phyloP scores from a whole-genome alignment of 2,797 vertebrate species.

The Falco columbarius region DNA sequence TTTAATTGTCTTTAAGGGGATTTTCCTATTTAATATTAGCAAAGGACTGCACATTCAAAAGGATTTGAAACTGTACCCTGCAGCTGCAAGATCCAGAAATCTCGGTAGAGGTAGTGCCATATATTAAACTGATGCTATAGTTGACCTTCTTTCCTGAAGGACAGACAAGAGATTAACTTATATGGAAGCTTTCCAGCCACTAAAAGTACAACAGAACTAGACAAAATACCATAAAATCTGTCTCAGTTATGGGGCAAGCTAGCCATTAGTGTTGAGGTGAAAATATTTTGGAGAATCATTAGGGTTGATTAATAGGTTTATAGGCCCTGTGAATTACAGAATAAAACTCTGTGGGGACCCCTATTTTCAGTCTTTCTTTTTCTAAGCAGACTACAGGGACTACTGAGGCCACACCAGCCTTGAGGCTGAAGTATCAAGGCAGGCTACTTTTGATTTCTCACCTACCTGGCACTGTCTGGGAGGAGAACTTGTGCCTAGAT shows the following conservation, averaged over 20 bases:
- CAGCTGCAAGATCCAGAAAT: neutral
- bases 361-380: neutral
- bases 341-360: neutral
- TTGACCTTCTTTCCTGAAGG: constrained; percentile 42
- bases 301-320: neutral
- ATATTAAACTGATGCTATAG: constrained; percentile 3
- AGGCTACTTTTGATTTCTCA: neutral
- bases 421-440: neutral
- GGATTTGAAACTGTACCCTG: neutral
- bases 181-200: constrained; percentile 16
- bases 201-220: constrained; percentile 15
- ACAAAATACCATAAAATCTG: constrained; percentile 34
- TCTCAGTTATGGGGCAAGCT: neutral
- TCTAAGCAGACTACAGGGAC: neutral
- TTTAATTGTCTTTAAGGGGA: neutral
- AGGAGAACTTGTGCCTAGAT: neutral
- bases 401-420: neutral
- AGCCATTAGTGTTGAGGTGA: neutral
- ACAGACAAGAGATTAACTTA: constrained; percentile 30
- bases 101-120: neutral
- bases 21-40: neutral
- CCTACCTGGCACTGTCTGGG: neutral
- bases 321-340: neutral
- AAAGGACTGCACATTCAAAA: neutral
- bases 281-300: constrained; percentile 33